These are phyloP conservation scores for Carposina sasakii DNA, from an alignment of 1,140 invertebrate genomes.

Conservation along the genomic window DNA sequence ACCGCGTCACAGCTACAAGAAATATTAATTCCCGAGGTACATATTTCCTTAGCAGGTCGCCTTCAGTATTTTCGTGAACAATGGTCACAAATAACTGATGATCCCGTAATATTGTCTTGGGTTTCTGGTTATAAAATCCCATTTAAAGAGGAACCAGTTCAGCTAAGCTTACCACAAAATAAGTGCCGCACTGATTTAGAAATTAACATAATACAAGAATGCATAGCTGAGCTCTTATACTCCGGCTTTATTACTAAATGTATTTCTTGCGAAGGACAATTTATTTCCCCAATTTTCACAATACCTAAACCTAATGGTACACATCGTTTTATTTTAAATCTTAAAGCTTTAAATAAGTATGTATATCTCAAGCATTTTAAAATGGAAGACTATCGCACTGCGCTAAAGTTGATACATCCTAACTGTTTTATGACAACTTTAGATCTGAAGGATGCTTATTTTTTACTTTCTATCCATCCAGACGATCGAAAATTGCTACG, in stretches of 20 bases:
- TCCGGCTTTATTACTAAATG: not conserved
- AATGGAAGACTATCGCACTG: slow-evolving; percentile 12
- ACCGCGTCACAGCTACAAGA: not conserved
- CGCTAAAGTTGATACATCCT: not conserved
- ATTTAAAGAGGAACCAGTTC: not conserved
- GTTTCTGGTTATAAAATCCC: not conserved
- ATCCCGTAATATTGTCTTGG: not conserved
- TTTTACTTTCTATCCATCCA: slow-evolving; percentile 10
- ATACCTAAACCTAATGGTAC: too few species aligned
- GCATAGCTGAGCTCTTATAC: not conserved
- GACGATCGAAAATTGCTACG: not conserved
- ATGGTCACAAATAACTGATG: not conserved
- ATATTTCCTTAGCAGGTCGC: not conserved
- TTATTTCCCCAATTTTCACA: too few species aligned
- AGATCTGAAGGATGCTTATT: slow-evolving; percentile 38
- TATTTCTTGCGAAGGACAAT: too few species aligned
- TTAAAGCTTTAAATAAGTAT: not conserved
- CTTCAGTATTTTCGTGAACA: not conserved
- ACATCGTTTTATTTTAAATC: not conserved
- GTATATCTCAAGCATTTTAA: slow-evolving; percentile 12
- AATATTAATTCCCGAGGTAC: not conserved
- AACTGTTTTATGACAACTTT: slow-evolving; percentile 4
- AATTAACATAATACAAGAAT: not conserved
- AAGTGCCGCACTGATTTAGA: not conserved
- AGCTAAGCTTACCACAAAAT: not conserved